A percentile compares a stretch with the other conserved stretches of the same genome.
Evolutionary conservation across 2,797 vertebrate genomes (phyloP).

Genomic region (Pangasius mekongensis): DNA sequence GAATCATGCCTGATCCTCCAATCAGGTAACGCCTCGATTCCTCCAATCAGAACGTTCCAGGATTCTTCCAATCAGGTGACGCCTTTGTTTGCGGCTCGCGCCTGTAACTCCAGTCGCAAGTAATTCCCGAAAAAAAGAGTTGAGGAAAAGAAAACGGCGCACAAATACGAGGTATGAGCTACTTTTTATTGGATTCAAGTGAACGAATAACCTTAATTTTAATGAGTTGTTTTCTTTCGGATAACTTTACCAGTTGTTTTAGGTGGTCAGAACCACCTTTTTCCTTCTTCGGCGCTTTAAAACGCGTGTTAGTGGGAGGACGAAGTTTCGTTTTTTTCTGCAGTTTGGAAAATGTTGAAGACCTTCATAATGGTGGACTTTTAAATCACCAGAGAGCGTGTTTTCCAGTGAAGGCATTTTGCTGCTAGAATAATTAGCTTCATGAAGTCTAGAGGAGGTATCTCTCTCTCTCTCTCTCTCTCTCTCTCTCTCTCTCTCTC

Average conservation of each 20-base stretch:
- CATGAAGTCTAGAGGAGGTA: not conserved
- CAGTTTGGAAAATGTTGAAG: not conserved
- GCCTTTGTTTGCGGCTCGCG: constrained; percentile 33
- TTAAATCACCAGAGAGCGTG: not conserved
- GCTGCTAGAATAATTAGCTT: not conserved
- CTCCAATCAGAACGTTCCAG: not conserved
- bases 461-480: constrained; percentile 19
- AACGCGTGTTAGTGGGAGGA: not conserved
- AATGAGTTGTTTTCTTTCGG: not conserved
- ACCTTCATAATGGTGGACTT: not conserved
- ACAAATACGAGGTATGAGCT: constrained; percentile 54
- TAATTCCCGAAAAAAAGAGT: constrained; percentile 42
- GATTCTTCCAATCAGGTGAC: constrained; percentile 54
- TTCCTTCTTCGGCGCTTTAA: not conserved
- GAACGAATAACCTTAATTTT: not conserved
- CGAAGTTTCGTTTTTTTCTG: not conserved
- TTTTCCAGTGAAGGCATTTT: not conserved
- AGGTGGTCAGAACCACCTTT: not conserved
- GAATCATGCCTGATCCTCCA: not conserved
- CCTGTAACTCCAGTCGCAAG: constrained; percentile 48
- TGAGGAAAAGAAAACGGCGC: constrained; percentile 48
- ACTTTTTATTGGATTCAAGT: not conserved
- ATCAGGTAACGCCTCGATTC: not conserved
- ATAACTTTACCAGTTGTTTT: not conserved
- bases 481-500: constrained; percentile 4